Percentiles rank a stretch among this genome's conserved stretches.
Evolutionary conservation across 2,113 vertebrate species (phyloP).

Genomic region (Rhinoptilus africanus): DNA sequence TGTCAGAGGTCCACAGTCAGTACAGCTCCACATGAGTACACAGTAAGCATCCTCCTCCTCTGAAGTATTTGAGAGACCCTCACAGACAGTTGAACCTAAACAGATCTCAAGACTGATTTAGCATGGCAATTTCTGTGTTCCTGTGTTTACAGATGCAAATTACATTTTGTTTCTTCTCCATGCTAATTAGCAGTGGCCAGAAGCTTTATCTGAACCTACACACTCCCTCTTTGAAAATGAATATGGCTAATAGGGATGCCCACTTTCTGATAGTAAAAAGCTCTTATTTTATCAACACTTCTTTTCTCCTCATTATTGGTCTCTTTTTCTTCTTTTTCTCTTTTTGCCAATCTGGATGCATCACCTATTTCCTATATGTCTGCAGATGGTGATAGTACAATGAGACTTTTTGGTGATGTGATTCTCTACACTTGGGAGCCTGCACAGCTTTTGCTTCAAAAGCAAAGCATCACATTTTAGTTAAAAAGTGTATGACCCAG

Average conservation of each 20-base stretch:
- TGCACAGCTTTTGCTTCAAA: neutral
- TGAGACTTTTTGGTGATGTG: neutral
- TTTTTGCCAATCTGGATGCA: neutral
- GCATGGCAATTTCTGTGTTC: neutral
- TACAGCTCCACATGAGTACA: neutral
- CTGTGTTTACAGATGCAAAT: neutral
- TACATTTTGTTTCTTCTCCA: neutral
- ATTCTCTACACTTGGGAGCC: neutral
- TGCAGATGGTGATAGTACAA: neutral
- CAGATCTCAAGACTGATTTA: neutral
- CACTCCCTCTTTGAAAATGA: neutral
- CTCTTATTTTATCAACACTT: neutral
- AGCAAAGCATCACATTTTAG: neutral
- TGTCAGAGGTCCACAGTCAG: neutral
- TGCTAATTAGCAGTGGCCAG: neutral
- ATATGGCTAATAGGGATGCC: neutral
- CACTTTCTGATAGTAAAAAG: neutral
- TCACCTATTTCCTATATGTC: neutral
- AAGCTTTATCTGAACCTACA: neutral
- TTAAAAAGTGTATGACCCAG: neutral
- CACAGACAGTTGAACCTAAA: neutral
- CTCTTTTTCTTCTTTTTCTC: neutral
- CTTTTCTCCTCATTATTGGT: neutral
- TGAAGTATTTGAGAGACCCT: neutral
- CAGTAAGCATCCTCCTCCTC: neutral